Percentiles rank a stretch among this genome's conserved stretches.
Evolutionary conservation across 2,888 invertebrate genomes (phyloP).

Genomic region (Copidosoma aretas): DNA sequence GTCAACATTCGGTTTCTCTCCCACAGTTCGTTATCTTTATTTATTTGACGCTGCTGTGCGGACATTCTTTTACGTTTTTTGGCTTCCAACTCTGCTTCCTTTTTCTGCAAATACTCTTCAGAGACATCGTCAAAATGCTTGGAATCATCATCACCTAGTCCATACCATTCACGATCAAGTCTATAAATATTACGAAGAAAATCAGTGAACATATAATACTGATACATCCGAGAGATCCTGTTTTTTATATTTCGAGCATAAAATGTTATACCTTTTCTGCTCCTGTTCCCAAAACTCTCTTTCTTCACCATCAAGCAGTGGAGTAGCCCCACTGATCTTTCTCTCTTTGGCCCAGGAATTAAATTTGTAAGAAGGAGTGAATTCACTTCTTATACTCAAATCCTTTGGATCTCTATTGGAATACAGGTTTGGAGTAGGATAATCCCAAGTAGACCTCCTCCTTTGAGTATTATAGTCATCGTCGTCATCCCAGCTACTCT

Average conservation of each 20-base stretch:
- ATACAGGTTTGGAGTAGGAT: conserved; percentile 80
- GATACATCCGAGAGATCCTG: background rate
- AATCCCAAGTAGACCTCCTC: conserved; percentile 88
- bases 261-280: conserved; percentile 66
- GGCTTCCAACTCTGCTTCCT: conserved; percentile 91
- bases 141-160: conserved; percentile 91
- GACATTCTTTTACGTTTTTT: conserved; percentile 90
- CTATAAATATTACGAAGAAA: conserved; percentile 58
- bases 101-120: conserved; percentile 90
- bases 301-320: conserved; percentile 68
- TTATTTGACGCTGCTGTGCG: conserved; percentile 94
- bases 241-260: too few relatives aligned
- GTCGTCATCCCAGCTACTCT: conserved; percentile 82
- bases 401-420: conserved; percentile 57
- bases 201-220: background rate
- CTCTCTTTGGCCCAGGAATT: conserved; percentile 79
- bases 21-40: conserved; percentile 98
- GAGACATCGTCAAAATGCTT: conserved; percentile 91
- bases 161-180: conserved; percentile 96
- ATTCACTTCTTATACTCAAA: conserved; percentile 64
- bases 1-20: conserved; percentile 97
- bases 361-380: conserved; percentile 87
- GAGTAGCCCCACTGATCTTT: conserved; percentile 72
- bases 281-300: conserved; percentile 89
- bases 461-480: conserved; percentile 68